Base-by-base conservation (phyloP, 2,888 invertebrate genomes). In the Drosophila birchii region DNA sequence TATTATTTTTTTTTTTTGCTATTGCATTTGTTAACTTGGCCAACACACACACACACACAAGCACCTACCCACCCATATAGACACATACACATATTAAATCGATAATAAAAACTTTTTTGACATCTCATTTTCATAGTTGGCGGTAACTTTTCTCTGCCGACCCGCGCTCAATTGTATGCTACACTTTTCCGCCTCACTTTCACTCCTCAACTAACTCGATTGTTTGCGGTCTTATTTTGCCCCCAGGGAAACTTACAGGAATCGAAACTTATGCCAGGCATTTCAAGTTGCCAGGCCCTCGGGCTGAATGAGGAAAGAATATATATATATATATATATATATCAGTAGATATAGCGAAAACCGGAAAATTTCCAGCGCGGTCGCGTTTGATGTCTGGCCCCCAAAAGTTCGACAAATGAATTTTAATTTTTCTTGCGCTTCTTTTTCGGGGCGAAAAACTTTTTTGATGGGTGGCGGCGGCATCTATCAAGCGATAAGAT, bases 101-200 rank as follows among this genome's bases (percentile, higher is more conserved):
- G 89, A 87, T 87, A 90, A 90, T 83, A 81, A 84, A 86, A 87
- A 87, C 85, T 88, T 87, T 86, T 87, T 80, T 88, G 89, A 87
- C 86, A 83, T 86, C 88, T 86, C 86, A 89, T 89, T 86, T 89
- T 89, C 86, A 88, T 86, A 84, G 87, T 88, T 86, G 86, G 81
- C 47, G 38, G 60, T 20, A 70, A 68, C 39, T 75, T 68, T 47
- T 43, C 82, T 60, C 61, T 23, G 36, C 47, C 47, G 56, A 56
- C n/a, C 59, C 12, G 59, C 77, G 71, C 79, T 68, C 67, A 74
- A 74, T 69, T 75, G 71, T 78, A 59, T 75, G 76, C 66, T 58
- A 71, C 56, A 62, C 43, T 53, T 51, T 70, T 63, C 23, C 47
- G 49, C 75, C 39, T 55, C 55, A 45, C 63, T 78, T 61, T 58